Conservation (phyloP, 2,113 vertebrate genomes). For the Thalassoma bifasciatum region DNA sequence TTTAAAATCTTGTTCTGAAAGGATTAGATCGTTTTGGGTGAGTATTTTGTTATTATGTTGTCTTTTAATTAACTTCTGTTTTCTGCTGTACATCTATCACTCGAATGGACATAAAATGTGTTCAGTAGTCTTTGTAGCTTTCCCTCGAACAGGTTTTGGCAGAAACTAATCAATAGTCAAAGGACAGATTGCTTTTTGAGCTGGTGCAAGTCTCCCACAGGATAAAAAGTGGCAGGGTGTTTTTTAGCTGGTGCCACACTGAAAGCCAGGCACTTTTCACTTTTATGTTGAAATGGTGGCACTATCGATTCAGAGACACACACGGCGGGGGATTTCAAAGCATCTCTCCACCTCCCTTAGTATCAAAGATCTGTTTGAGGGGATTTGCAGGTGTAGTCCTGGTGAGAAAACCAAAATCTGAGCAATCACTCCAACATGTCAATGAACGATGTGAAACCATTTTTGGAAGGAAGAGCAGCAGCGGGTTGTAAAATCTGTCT, state of each 20-base stretch:
- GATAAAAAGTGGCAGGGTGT: constrained; percentile 39
- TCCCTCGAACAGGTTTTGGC: constrained; percentile 13
- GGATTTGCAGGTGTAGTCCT: constrained; percentile 29
- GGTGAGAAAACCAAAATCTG: constrained; percentile 31
- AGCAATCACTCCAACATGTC: constrained; percentile 19
- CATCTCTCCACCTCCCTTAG: not conserved
- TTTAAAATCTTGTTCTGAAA: no score
- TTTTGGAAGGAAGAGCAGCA: constrained; percentile 1
- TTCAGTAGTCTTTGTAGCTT: not conserved
- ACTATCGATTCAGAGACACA: constrained; percentile 52
- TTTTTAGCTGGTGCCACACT: constrained; percentile 27
- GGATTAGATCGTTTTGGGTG: not conserved
- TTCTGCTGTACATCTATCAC: not conserved
- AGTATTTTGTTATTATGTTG: not conserved
- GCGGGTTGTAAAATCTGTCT: not conserved
- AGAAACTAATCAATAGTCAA: constrained; percentile 38
- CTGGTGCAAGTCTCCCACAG: constrained; percentile 42
- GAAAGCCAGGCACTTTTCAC: constrained; percentile 40
- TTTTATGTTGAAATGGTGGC: constrained; percentile 60
- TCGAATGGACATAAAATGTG: constrained; percentile 3
- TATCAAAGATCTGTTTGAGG: constrained; percentile 41
- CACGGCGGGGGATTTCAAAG: constrained; percentile 54
- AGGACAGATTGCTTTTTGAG: constrained; percentile 45
- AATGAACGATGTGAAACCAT: constrained; percentile 1
- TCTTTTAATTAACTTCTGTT: not conserved